A percentile compares a stretch with the other conserved stretches of the same genome.
These are phyloP conservation scores for Setophaga kirtlandii DNA, from an alignment of 2,113 vertebrate species.

Conservation along the genomic window DNA sequence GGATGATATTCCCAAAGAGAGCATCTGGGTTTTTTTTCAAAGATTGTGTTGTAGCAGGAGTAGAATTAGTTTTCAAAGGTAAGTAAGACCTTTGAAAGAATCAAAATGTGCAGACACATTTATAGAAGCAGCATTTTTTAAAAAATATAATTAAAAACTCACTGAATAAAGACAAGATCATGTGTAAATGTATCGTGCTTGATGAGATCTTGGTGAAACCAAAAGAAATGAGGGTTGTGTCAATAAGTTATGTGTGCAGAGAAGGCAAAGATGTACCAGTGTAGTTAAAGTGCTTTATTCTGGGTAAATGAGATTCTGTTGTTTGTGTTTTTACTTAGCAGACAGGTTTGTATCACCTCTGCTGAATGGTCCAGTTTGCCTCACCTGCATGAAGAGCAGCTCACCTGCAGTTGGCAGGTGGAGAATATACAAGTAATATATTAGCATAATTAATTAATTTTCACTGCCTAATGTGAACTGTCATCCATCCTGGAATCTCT, in stretches of 20 bases:
- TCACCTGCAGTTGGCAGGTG: neutral
- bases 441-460: neutral
- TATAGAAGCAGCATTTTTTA: neutral
- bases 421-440: neutral
- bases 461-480: neutral
- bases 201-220: neutral
- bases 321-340: neutral
- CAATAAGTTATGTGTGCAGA: neutral
- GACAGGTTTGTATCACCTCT: neutral
- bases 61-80: neutral
- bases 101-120: neutral
- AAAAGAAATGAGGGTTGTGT: neutral
- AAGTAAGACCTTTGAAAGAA: neutral
- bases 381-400: neutral
- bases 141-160: neutral
- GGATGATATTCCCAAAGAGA: neutral
- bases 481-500: neutral
- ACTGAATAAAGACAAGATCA: neutral
- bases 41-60: neutral
- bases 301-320: neutral
- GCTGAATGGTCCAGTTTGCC: neutral
- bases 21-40: neutral
- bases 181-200: neutral
- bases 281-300: neutral
- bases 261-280: fast-evolving